Evolutionary conservation across 2,888 invertebrate genomes (phyloP), one percentile per base, ranked within the genome.

Genomic region (Scaptomyza polygonia): DNA sequence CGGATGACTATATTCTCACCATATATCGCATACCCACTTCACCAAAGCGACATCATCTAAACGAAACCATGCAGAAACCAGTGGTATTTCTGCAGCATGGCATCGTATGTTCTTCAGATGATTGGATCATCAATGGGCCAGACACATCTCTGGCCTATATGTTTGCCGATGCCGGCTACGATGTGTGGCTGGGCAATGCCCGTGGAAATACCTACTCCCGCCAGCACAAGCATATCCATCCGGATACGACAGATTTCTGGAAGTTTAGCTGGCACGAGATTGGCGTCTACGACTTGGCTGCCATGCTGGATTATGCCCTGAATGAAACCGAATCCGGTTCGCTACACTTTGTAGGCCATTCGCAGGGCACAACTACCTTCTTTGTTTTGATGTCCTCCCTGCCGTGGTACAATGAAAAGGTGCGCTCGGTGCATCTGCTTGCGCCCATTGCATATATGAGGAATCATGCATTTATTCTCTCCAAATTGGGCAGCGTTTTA

Each of bases 131-230:
- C 42, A 94, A 95, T 89, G 95, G 95, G 0, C 95, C 95, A 0
- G 93, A 94, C 36, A 93, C 93, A 0, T 93, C 94, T 3, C 65
- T 91, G 29, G 90, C 90, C 0, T 91, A 89, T 48, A 86, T 91
- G 70, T 86, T 95, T 21, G 94, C 95, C 2, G 95, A 95, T 79
- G 92, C 92, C 70, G 95, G 95, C 2, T 95, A 93, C 74, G 96
- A 96, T 72, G 95, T 96, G 0, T 97, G 97, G 97, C 89, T 97
- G 90, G 96, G 96, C 0, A 97, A 97, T 86, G 93, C 94, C 6
- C 93, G 97, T 4, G 97, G 89, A 12, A 96, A 94, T 80, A 93
- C 92, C 1, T 94, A 94, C 79, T 93, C 93, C 4, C 90, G 91
- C 34, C 89, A 91, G 29, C 94, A 95, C 73, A 87, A 91, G 25